Percentiles rank a stretch among this genome's conserved stretches.
phyloP scores from a whole-genome alignment of 2,888 invertebrate species.

The Aspidiotus rigidus region DNA sequence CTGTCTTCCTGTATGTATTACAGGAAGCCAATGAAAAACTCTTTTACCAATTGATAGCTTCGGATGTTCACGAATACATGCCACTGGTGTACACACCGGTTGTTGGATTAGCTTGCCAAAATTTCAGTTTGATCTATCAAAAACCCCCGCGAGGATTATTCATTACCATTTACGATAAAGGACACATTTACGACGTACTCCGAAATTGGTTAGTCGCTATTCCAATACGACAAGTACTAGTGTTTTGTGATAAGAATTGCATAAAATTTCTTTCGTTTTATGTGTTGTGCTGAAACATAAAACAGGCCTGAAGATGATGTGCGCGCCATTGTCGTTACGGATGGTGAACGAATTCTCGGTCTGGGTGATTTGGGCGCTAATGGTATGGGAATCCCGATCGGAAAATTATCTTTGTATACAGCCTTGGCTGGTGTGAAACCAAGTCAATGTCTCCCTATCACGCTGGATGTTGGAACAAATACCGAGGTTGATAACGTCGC shows the following conservation, averaged over 20 bases:
- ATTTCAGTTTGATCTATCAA: slow-evolving; percentile 84
- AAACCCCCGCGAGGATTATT: slow-evolving; percentile 90
- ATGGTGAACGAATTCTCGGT: slow-evolving; percentile 95
- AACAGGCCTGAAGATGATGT: slow-evolving; percentile 75
- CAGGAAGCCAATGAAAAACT: slow-evolving; percentile 92
- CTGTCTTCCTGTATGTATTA: not conserved
- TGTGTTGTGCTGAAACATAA: slow-evolving; percentile 28
- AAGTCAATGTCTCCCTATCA: slow-evolving; percentile 86
- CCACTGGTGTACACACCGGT: slow-evolving; percentile 99
- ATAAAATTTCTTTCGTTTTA: not conserved
- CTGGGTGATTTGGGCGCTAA: slow-evolving; percentile 93
- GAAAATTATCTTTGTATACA: slow-evolving; percentile 93
- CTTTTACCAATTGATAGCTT: slow-evolving; percentile 81
- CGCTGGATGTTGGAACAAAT: slow-evolving; percentile 63
- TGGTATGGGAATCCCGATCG: slow-evolving; percentile 98
- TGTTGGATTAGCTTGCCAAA: slow-evolving; percentile 94
- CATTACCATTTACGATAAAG: slow-evolving; percentile 91
- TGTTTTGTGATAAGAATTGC: not conserved
- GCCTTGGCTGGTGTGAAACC: slow-evolving; percentile 95
- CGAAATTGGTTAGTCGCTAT: slow-evolving; percentile 71
- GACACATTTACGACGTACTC: slow-evolving; percentile 85
- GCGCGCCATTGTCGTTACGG: slow-evolving; percentile 87
- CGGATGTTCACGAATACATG: slow-evolving; percentile 86
- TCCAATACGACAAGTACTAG: not conserved
- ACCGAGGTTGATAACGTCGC: slow-evolving; percentile 47